Evolutionary conservation across 2,113 vertebrate species (phyloP).

Genomic region (Sterna hirundo): DNA sequence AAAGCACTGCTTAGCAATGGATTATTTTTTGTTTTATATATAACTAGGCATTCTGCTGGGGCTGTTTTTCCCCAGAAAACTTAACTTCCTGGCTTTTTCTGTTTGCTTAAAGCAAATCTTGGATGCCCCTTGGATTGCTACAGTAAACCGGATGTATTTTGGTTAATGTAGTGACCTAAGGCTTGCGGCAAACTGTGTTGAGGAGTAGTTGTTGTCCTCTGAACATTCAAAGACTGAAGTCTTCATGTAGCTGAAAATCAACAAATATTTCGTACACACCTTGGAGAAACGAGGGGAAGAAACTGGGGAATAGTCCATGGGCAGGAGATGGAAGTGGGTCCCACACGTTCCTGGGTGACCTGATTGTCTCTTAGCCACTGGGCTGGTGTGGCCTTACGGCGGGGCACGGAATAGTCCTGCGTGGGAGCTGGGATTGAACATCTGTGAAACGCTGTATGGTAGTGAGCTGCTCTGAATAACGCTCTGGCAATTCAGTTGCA

Average conservation of each 20-base stretch:
- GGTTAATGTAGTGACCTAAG: background rate
- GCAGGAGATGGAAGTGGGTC: background rate
- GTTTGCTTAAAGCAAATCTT: background rate
- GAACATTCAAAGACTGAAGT: background rate
- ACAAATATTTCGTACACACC: background rate
- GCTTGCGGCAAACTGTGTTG: background rate
- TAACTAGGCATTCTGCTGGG: background rate
- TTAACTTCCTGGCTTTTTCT: background rate
- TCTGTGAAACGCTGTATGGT: background rate
- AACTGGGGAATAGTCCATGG: background rate
- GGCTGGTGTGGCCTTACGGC: background rate
- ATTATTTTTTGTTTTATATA: background rate
- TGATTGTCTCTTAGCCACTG: background rate
- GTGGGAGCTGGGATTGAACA: background rate
- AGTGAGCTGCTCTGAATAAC: background rate
- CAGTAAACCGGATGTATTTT: background rate
- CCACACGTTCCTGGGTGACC: background rate
- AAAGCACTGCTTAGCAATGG: background rate
- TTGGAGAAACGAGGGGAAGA: background rate
- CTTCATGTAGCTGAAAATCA: background rate
- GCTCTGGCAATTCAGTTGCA: conserved; percentile 26
- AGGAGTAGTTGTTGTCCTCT: background rate
- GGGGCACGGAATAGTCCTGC: background rate
- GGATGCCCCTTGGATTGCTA: background rate
- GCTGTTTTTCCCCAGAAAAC: background rate